A percentile compares a stretch with the other conserved stretches of the same genome.
phyloP scores from a whole-genome alignment of 2,888 invertebrate genomes.

The Bedellia somnulentella region DNA sequence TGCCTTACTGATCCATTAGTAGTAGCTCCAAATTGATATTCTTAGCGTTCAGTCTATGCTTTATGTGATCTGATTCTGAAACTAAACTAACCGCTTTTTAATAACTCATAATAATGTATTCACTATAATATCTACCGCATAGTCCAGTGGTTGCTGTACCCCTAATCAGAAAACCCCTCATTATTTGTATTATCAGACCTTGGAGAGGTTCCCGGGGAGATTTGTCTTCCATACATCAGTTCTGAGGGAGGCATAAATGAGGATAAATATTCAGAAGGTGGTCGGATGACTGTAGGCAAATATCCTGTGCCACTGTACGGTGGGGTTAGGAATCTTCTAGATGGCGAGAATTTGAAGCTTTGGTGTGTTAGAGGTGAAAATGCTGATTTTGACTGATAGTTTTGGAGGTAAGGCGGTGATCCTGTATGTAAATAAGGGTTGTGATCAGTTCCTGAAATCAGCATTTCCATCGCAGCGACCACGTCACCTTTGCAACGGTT shows the following conservation, averaged over 20 bases:
- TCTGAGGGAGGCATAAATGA: slow-evolving; percentile 49
- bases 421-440: slow-evolving; percentile 42
- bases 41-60: no score
- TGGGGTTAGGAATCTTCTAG: slow-evolving; percentile 79
- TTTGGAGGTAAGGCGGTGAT: slow-evolving; percentile 39
- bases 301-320: slow-evolving; percentile 85
- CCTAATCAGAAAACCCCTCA: slow-evolving; percentile 53
- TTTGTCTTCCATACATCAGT: slow-evolving; percentile 45
- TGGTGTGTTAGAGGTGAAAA: slow-evolving; percentile 73
- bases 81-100: no score
- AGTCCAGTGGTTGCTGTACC: slow-evolving; percentile 21
- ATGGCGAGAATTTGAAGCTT: slow-evolving; percentile 65
- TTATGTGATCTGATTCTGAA: no score
- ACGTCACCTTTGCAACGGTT: slow-evolving; percentile 87
- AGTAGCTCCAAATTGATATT: no score
- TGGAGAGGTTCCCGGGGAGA: slow-evolving; percentile 51
- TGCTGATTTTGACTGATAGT: slow-evolving; percentile 68
- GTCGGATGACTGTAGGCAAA: slow-evolving; percentile 73
- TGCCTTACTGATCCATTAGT: no score
- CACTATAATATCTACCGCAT: slow-evolving; percentile 14
- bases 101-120: no score
- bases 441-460: slow-evolving; percentile 67
- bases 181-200: slow-evolving; percentile 54
- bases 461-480: slow-evolving; percentile 89
- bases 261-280: slow-evolving; percentile 50